A percentile compares a stretch with the other conserved stretches of the same genome.
Conservation (phyloP, 2,797 vertebrate genomes). For the Neosalanx taihuensis region DNA sequence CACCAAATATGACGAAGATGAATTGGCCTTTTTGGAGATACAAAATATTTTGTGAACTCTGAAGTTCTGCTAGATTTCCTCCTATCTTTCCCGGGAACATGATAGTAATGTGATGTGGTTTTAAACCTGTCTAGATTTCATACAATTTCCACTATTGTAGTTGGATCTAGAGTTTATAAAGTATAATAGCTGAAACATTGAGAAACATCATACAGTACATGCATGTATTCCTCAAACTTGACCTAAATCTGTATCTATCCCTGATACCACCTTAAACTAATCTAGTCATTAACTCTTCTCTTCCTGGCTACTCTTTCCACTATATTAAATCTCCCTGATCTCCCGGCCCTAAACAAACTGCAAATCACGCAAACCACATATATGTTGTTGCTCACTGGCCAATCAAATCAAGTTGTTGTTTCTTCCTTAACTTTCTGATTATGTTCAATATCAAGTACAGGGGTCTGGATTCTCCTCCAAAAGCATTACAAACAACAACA, state of each 20-base stretch:
- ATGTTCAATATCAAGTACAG: background rate
- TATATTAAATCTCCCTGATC: constrained; percentile 11
- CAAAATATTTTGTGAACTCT: constrained; percentile 33
- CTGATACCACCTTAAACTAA: background rate
- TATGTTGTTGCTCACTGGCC: constrained; percentile 15
- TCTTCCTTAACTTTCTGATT: background rate
- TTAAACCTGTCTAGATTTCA: background rate
- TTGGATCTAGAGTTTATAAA: background rate
- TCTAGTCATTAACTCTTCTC: background rate
- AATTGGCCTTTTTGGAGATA: constrained; percentile 43
- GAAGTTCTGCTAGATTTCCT: constrained; percentile 32
- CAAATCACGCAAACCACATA: constrained; percentile 24
- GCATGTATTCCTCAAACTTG: background rate
- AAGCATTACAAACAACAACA: background rate
- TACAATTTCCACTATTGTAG: background rate
- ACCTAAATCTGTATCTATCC: background rate
- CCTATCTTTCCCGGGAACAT: background rate
- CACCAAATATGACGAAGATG: constrained; percentile 58
- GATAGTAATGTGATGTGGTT: background rate
- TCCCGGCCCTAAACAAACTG: background rate
- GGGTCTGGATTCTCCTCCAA: background rate
- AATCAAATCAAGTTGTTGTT: background rate
- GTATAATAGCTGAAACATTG: background rate
- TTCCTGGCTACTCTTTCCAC: constrained; percentile 12
- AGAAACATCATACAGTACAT: background rate